Evolutionary conservation across 2,888 invertebrate species (phyloP).

Genomic region (Drosophila demipolita): DNA sequence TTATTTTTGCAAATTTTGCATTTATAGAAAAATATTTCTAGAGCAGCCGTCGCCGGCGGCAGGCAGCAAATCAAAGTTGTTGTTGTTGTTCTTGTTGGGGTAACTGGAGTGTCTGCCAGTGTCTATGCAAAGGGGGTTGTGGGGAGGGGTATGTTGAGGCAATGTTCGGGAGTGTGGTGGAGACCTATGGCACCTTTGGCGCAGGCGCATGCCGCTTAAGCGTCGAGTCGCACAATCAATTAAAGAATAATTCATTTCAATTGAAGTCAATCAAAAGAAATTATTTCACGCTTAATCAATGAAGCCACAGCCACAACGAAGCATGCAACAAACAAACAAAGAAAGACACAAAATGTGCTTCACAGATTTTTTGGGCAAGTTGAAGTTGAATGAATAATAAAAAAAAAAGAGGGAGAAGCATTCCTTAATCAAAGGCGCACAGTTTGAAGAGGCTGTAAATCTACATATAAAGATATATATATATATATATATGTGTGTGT

Average conservation of each 20-base stretch:
- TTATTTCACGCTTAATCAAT: slow-evolving; percentile 82
- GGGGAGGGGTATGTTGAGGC: background rate
- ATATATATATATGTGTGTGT: background rate
- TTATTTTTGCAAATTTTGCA: slow-evolving; percentile 53
- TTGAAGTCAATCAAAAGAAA: slow-evolving; percentile 81
- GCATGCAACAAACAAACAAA: slow-evolving; percentile 12
- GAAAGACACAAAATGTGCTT: slow-evolving; percentile 13
- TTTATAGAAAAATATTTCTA: slow-evolving; percentile 32
- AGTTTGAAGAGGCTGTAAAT: slow-evolving; percentile 27
- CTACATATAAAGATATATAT: background rate
- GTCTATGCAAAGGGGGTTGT: background rate
- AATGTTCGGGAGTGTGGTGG: background rate
- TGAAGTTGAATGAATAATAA: background rate
- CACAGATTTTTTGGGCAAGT: slow-evolving; percentile 27
- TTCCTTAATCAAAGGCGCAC: slow-evolving; percentile 29
- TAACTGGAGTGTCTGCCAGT: background rate
- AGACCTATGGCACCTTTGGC: slow-evolving; percentile 39
- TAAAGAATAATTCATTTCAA: slow-evolving; percentile 82
- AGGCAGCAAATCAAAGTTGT: slow-evolving; percentile 52
- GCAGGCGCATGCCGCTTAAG: slow-evolving; percentile 60
- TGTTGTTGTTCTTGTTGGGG: slow-evolving; percentile 34
- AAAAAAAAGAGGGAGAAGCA: background rate
- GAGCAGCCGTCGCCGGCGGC: slow-evolving; percentile 39
- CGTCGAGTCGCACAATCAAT: slow-evolving; percentile 63
- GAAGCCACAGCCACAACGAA: slow-evolving; percentile 45